A percentile compares a stretch with the other conserved stretches of the same genome.
These are phyloP conservation scores for Caenorhabditis briggsae DNA, from an alignment of 1,140 invertebrate species.

Conservation along the genomic window DNA sequence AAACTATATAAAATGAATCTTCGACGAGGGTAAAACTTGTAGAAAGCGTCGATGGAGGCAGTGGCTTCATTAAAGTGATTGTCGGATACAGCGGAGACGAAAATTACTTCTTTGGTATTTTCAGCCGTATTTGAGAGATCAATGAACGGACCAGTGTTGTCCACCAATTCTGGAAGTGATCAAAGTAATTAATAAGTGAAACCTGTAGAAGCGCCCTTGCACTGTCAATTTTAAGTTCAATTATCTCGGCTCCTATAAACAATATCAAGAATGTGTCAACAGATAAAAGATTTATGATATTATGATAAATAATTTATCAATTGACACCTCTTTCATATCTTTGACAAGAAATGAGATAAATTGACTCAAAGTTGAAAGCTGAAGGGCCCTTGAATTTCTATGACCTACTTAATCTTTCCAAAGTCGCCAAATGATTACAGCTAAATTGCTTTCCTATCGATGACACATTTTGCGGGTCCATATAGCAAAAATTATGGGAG, in stretches of 20 bases:
- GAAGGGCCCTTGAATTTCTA: background rate
- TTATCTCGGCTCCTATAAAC: too few species aligned
- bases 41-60: background rate
- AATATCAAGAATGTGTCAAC: too few species aligned
- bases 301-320: too few species aligned
- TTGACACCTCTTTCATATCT: too few species aligned
- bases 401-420: conserved; percentile 6
- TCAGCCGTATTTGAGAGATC: background rate
- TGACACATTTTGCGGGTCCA: conserved; percentile 13
- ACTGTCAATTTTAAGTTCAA: too few species aligned
- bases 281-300: too few species aligned
- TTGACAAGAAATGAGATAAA: too few species aligned
- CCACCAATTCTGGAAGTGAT: background rate
- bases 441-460: conserved; percentile 20
- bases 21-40: background rate
- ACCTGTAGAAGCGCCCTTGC: too few species aligned
- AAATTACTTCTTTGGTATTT: background rate
- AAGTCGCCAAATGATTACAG: conserved; percentile 7
- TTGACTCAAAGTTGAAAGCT: too few species aligned
- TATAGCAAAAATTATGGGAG: conserved; percentile 12
- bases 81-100: background rate
- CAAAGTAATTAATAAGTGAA: background rate
- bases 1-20: conserved; percentile 15
- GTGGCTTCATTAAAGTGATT: conserved; percentile 10
- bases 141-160: background rate